Evolutionary conservation across 2,797 vertebrate species (phyloP).

Genomic region (Chaunax sp.): DNA sequence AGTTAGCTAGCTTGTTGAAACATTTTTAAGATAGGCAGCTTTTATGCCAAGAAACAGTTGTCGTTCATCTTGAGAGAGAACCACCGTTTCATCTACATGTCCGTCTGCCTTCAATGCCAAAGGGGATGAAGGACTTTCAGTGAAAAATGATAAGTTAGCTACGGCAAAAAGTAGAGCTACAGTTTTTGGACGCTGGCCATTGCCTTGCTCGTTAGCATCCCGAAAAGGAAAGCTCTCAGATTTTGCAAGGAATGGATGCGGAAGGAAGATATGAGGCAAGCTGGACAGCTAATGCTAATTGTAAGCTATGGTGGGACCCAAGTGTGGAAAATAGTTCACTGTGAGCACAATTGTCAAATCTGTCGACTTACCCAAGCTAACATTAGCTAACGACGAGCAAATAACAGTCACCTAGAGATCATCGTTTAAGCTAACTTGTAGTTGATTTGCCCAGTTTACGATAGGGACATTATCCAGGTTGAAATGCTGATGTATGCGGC

Average conservation of each 20-base stretch:
- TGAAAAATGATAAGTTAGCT: conserved; percentile 66
- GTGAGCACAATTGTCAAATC: conserved; percentile 42
- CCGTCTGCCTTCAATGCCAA: conserved; percentile 38
- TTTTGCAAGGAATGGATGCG: conserved; percentile 74
- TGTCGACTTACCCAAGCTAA: conserved; percentile 29
- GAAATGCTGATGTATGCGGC: conserved; percentile 63
- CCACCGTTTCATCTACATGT: conserved; percentile 13
- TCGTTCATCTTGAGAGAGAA: conserved; percentile 49
- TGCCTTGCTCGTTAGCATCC: conserved; percentile 63
- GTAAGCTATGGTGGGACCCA: conserved; percentile 60
- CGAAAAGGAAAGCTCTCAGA: conserved; percentile 71
- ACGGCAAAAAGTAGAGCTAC: conserved; percentile 60
- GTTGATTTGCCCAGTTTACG: conserved; percentile 36
- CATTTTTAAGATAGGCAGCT: conserved; percentile 44
- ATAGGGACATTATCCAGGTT: conserved; percentile 37
- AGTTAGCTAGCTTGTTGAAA: conserved; percentile 65
- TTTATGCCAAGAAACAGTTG: conserved; percentile 47
- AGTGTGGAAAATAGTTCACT: conserved; percentile 53
- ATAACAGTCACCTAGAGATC: conserved; percentile 14
- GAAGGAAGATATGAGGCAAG: conserved; percentile 77
- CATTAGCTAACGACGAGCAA: conserved; percentile 22
- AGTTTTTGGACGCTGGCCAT: conserved; percentile 39
- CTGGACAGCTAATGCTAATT: conserved; percentile 72
- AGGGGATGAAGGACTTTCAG: conserved; percentile 53
- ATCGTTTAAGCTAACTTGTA: conserved; percentile 23